Conservation (phyloP, 2,888 invertebrate species). For the Eupithecia pulchellata region DNA sequence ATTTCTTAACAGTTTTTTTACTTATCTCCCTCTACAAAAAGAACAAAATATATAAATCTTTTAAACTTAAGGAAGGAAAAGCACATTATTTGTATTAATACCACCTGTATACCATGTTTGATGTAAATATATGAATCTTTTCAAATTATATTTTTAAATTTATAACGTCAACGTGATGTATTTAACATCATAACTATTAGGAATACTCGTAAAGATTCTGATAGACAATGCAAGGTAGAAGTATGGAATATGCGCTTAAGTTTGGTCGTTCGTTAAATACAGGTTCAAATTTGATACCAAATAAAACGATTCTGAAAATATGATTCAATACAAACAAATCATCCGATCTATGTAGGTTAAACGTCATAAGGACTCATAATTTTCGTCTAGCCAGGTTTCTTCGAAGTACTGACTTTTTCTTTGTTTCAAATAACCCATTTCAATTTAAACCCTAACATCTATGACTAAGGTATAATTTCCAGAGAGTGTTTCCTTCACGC, state of each 20-base stretch:
- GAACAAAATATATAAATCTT: too few relatives aligned
- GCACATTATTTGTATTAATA: too few relatives aligned
- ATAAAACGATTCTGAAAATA: not conserved
- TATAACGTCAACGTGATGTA: too few relatives aligned
- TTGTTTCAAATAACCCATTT: slow-evolving; percentile 44
- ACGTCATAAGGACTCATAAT: slow-evolving; percentile 61
- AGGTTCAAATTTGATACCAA: not conserved
- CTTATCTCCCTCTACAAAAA: not conserved
- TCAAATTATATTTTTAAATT: too few relatives aligned
- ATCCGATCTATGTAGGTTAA: slow-evolving; percentile 56
- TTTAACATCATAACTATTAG: too few relatives aligned
- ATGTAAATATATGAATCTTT: too few relatives aligned
- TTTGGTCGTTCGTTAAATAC: not conserved
- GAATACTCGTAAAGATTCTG: too few relatives aligned
- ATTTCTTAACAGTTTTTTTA: not conserved
- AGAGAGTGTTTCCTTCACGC: slow-evolving; percentile 59
- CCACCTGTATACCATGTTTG: too few relatives aligned
- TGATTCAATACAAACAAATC: slow-evolving; percentile 44
- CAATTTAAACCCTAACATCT: slow-evolving; percentile 49
- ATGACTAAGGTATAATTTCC: slow-evolving; percentile 42
- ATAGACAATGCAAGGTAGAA: too few relatives aligned
- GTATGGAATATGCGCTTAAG: not conserved
- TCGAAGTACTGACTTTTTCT: slow-evolving; percentile 51
- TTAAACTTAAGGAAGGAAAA: too few relatives aligned
- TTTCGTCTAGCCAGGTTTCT: slow-evolving; percentile 66